phyloP scores from a whole-genome alignment of 2,888 invertebrate genomes.

The Sesia apiformis region DNA sequence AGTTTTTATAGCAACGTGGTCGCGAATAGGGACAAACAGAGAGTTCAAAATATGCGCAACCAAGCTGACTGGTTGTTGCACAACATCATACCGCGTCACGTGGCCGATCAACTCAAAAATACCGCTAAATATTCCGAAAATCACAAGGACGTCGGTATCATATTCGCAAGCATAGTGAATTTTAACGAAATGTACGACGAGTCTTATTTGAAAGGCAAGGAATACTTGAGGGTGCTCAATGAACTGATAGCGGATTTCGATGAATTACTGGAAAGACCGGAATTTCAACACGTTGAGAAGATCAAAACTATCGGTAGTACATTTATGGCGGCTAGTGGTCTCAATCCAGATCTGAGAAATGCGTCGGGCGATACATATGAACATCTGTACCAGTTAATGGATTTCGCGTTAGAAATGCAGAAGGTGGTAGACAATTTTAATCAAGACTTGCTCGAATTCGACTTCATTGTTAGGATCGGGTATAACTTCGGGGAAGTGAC shows the following conservation, averaged over 20 bases:
- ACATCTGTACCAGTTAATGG: conserved; percentile 91
- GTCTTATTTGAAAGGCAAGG: conserved; percentile 94
- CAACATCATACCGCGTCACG: conserved; percentile 97
- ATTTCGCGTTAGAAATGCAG: conserved; percentile 95
- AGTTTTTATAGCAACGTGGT: conserved; percentile 95
- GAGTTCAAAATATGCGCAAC: conserved; percentile 93
- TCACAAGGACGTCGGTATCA: conserved; percentile 92
- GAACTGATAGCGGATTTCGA: conserved; percentile 98
- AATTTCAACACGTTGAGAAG: conserved; percentile 93
- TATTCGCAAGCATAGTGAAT: conserved; percentile 97
- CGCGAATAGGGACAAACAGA: conserved; percentile 89
- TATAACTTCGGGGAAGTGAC: conserved; percentile 97
- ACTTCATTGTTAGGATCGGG: conserved; percentile 89
- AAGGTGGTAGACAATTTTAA: conserved; percentile 91
- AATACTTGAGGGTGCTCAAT: conserved; percentile 95
- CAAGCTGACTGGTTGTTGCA: conserved; percentile 97
- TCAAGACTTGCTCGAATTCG: conserved; percentile 91
- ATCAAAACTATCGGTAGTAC: conserved; percentile 98
- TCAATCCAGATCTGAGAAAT: conserved; percentile 86
- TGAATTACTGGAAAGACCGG: conserved; percentile 86
- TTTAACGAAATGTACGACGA: conserved; percentile 99
- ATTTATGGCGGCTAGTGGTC: conserved; percentile 97
- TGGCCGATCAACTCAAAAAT: conserved; percentile 93
- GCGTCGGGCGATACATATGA: conserved; percentile 81
- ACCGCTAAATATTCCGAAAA: conserved; percentile 96